phyloP scores from a whole-genome alignment of 2,888 invertebrate genomes.

The Xestobium rufovillosum region DNA sequence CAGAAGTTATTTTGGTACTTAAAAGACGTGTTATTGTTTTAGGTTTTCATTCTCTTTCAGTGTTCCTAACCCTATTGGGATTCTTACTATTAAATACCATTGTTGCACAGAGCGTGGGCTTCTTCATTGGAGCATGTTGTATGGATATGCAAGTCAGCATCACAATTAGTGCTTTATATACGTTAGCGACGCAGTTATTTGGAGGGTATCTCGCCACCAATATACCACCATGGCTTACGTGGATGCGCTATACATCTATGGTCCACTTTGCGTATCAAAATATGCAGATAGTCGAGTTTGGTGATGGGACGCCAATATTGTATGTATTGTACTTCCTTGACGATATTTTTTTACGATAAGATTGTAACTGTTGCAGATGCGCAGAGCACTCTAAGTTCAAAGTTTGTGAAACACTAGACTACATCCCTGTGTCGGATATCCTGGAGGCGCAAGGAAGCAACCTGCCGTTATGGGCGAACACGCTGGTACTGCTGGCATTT shows the following conservation, averaged over 20 bases:
- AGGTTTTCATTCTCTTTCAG: slow-evolving; percentile 52
- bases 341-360: no score
- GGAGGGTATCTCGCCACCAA: slow-evolving; percentile 68
- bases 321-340: slow-evolving; percentile 50
- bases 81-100: slow-evolving; percentile 64
- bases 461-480: slow-evolving; percentile 66
- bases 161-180: slow-evolving; percentile 68
- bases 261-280: slow-evolving; percentile 75
- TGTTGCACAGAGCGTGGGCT: slow-evolving; percentile 70
- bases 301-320: slow-evolving; percentile 59
- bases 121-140: slow-evolving; percentile 71
- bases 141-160: slow-evolving; percentile 71
- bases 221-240: slow-evolving; percentile 64
- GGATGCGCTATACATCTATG: slow-evolving; percentile 69
- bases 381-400: slow-evolving; percentile 59
- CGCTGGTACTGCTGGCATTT: slow-evolving; percentile 61
- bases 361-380: slow-evolving; percentile 48
- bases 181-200: slow-evolving; percentile 67
- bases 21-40: slow-evolving; percentile 1
- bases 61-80: slow-evolving; percentile 61
- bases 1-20: background rate
- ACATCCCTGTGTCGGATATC: slow-evolving; percentile 60
- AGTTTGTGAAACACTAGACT: slow-evolving; percentile 51
- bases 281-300: slow-evolving; percentile 72
- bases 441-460: slow-evolving; percentile 58